Evolutionary conservation across 2,888 invertebrate genomes (phyloP).

Genomic region (Leptopilina myrica): DNA sequence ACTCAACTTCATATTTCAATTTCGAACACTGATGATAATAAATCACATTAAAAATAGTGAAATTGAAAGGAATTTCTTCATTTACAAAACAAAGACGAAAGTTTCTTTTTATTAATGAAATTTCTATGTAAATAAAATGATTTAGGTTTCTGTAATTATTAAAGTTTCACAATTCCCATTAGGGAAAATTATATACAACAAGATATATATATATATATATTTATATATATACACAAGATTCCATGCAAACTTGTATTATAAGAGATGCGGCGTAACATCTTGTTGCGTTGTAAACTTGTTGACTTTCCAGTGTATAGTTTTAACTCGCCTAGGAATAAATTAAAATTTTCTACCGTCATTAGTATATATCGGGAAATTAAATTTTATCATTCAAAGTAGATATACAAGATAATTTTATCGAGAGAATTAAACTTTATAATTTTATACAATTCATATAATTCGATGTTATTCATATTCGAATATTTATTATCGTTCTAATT

Average conservation of each 20-base stretch:
- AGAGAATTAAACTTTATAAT: too few species aligned
- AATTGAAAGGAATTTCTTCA: neutral
- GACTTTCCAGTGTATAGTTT: neutral
- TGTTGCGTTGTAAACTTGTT: slow-evolving; percentile 2
- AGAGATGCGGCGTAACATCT: slow-evolving; percentile 14
- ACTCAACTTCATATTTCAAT: slow-evolving; percentile 5
- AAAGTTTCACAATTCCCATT: neutral
- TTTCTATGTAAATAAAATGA: neutral
- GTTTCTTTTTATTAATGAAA: too few species aligned
- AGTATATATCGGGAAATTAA: neutral
- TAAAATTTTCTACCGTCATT: neutral
- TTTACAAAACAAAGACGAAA: too few species aligned
- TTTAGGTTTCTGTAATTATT: neutral
- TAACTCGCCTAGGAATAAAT: neutral
- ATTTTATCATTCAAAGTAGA: neutral
- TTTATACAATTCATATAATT: too few species aligned
- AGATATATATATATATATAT: neutral
- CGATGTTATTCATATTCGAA: too few species aligned
- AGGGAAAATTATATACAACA: neutral
- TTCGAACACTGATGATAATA: neutral
- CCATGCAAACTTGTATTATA: neutral
- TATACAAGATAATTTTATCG: neutral
- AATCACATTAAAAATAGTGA: slow-evolving; percentile 10
- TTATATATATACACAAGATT: neutral
- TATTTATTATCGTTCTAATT: too few species aligned